Evolutionary conservation across 2,113 vertebrate genomes (phyloP).

Genomic region (Ancistrus triradiatus): DNA sequence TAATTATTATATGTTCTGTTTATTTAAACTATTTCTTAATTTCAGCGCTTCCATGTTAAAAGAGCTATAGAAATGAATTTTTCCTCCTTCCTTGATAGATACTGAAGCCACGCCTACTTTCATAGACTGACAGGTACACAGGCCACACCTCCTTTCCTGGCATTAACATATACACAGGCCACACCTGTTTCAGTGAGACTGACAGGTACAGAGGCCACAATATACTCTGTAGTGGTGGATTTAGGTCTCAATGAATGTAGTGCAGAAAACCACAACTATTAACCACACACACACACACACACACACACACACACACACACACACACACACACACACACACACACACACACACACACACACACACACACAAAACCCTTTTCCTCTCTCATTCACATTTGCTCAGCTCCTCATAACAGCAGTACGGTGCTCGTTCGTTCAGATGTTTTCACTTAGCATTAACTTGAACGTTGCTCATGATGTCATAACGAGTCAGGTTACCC

Average conservation of each 20-base stretch:
- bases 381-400: no score
- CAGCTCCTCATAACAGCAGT: no score
- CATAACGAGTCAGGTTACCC: no score
- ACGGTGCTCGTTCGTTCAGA: no score
- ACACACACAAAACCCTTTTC: not conserved
- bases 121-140: not conserved
- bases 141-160: not conserved
- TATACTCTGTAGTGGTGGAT: not conserved
- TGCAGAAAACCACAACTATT: slow-evolving; percentile 29
- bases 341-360: slow-evolving; percentile 28
- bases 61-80: no score
- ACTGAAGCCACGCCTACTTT: not conserved
- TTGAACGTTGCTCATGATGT: no score
- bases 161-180: no score
- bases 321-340: slow-evolving; percentile 7
- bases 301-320: slow-evolving; percentile 14
- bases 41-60: no score
- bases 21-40: no score
- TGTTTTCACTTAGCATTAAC: no score
- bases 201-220: not conserved
- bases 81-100: no score
- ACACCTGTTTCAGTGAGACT: not conserved
- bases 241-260: slow-evolving; percentile 11
- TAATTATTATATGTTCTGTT: no score
- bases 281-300: slow-evolving; percentile 39